phyloP scores from a whole-genome alignment of 2,113 vertebrate genomes.

The Bungarus multicinctus region DNA sequence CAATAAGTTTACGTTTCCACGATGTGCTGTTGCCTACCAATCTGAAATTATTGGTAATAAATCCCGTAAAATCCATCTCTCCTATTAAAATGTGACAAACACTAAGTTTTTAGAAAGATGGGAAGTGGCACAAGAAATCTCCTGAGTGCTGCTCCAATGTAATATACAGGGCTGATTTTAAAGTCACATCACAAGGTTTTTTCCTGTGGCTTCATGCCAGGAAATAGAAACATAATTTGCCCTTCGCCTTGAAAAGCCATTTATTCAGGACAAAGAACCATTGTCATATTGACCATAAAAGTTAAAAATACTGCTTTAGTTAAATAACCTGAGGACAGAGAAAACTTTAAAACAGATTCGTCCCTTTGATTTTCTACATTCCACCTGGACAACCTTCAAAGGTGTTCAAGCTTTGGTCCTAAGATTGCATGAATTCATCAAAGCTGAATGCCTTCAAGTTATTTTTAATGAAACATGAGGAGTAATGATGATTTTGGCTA shows the following conservation, averaged over 20 bases:
- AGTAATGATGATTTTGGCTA: not conserved
- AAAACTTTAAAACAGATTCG: not conserved
- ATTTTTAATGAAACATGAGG: not conserved
- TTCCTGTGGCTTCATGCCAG: not conserved
- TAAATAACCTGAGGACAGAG: not conserved
- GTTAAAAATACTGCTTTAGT: not conserved
- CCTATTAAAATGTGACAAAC: constrained; percentile 1
- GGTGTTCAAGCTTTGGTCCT: not conserved
- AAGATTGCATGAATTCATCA: not conserved
- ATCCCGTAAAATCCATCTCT: not conserved
- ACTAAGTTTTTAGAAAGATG: not conserved
- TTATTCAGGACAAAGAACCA: not conserved
- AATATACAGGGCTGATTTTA: not conserved
- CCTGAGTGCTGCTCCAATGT: not conserved
- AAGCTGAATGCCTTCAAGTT: not conserved
- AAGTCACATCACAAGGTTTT: not conserved
- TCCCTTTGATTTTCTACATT: not conserved
- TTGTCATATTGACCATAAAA: not conserved
- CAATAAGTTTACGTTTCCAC: not conserved
- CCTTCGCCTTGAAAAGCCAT: not conserved
- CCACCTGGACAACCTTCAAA: not conserved
- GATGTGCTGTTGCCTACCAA: not conserved
- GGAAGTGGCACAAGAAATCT: not conserved
- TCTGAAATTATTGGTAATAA: not conserved
- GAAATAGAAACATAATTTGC: not conserved